A percentile compares a stretch with the other conserved stretches of the same genome.
Conservation (phyloP, 2,888 invertebrate species). For the Mechanitis mazaeus region DNA sequence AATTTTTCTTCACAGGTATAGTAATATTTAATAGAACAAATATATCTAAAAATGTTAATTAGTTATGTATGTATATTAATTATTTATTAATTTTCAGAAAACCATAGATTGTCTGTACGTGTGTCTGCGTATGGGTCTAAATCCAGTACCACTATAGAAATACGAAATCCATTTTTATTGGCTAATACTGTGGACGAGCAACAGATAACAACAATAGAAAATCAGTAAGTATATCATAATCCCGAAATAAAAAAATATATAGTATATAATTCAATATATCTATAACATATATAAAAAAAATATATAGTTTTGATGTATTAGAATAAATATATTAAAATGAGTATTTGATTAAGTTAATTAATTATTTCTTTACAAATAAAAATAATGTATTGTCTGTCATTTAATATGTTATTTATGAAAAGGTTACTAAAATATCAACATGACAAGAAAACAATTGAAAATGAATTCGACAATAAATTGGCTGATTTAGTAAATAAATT, state of each 20-base stretch:
- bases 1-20: constrained; percentile 80
- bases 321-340: too few relatives aligned
- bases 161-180: constrained; percentile 72
- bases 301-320: too few relatives aligned
- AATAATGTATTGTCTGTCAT: not conserved
- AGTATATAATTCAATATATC: too few relatives aligned
- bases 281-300: too few relatives aligned
- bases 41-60: not conserved
- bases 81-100: constrained; percentile 57
- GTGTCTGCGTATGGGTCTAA: constrained; percentile 80
- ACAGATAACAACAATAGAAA: constrained; percentile 53
- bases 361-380: too few relatives aligned
- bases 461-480: not conserved
- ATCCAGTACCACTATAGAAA: constrained; percentile 75
- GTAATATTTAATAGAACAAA: constrained; percentile 25
- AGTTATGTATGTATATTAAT: not conserved
- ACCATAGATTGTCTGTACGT: constrained; percentile 74
- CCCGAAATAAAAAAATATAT: not conserved
- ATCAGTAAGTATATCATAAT: constrained; percentile 42
- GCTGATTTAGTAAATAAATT: too few relatives aligned
- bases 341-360: too few relatives aligned
- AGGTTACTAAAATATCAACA: too few relatives aligned
- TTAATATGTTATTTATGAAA: not conserved
- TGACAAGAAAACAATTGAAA: not conserved
- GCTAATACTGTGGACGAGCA: constrained; percentile 77